Percentiles rank a stretch among this genome's conserved stretches.
Evolutionary conservation across 1,140 invertebrate species (phyloP).

Genomic region (Neodiprion pinetum): DNA sequence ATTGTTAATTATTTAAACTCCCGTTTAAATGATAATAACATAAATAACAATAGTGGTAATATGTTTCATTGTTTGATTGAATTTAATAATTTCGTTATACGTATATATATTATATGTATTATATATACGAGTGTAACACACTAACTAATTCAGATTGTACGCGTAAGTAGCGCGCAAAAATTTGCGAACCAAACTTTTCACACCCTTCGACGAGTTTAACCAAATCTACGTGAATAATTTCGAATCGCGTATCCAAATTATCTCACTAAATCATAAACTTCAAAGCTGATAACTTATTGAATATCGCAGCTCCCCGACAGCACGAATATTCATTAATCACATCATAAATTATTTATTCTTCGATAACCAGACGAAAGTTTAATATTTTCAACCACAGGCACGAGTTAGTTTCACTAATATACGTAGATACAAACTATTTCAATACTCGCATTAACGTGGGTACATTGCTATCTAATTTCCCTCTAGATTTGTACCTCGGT

Average conservation of each 20-base stretch:
- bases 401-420: conserved; percentile 40
- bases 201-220: too few relatives aligned
- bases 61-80: neutral
- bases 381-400: conserved; percentile 35
- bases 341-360: neutral
- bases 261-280: too few relatives aligned
- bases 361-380: neutral
- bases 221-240: too few relatives aligned
- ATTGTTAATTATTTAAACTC: neutral
- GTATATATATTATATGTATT: too few relatives aligned
- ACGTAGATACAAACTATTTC: neutral
- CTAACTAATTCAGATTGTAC: neutral
- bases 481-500: too few relatives aligned
- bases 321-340: neutral
- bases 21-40: neutral
- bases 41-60: neutral
- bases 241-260: too few relatives aligned
- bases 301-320: too few relatives aligned
- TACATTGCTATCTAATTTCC: too few relatives aligned
- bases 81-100: neutral
- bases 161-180: neutral
- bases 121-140: neutral
- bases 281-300: too few relatives aligned
- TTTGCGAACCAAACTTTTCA: neutral
- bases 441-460: too few relatives aligned